phyloP scores from a whole-genome alignment of 2,888 invertebrate species.

The Mycalesis mineus region DNA sequence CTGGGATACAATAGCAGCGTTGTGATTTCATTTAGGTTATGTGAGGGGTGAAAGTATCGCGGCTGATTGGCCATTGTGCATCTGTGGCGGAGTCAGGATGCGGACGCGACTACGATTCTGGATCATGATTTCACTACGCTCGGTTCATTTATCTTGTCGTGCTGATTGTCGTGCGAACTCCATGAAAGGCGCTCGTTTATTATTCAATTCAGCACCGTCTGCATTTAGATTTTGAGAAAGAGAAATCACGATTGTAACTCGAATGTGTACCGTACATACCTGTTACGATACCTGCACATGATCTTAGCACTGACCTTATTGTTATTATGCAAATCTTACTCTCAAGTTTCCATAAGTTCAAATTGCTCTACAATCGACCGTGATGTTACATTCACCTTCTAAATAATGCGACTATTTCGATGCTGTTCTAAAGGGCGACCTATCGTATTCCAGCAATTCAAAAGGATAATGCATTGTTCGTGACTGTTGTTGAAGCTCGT shows the following conservation, averaged over 20 bases:
- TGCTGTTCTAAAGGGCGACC: not conserved
- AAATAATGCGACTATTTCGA: not conserved
- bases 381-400: constrained; percentile 2
- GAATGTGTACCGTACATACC: constrained; percentile 7
- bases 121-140: constrained; percentile 61
- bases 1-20: constrained; percentile 62
- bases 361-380: not conserved
- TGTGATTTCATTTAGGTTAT: constrained; percentile 67
- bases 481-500: constrained; percentile 37
- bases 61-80: constrained; percentile 69
- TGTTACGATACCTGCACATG: not conserved
- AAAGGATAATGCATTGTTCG: constrained; percentile 35
- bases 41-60: constrained; percentile 66
- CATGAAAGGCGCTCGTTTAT: constrained; percentile 47
- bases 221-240: constrained; percentile 49
- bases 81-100: constrained; percentile 38
- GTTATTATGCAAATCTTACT: not conserved
- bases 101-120: constrained; percentile 52
- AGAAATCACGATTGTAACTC: constrained; percentile 41
- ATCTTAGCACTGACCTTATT: not conserved
- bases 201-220: constrained; percentile 55
- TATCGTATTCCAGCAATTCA: not conserved
- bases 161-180: constrained; percentile 69
- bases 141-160: constrained; percentile 58
- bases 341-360: not conserved